Evolutionary conservation across 1,140 invertebrate species (phyloP), one percentile per base, ranked within the genome.

Genomic region (Drosophila albomicans): DNA sequence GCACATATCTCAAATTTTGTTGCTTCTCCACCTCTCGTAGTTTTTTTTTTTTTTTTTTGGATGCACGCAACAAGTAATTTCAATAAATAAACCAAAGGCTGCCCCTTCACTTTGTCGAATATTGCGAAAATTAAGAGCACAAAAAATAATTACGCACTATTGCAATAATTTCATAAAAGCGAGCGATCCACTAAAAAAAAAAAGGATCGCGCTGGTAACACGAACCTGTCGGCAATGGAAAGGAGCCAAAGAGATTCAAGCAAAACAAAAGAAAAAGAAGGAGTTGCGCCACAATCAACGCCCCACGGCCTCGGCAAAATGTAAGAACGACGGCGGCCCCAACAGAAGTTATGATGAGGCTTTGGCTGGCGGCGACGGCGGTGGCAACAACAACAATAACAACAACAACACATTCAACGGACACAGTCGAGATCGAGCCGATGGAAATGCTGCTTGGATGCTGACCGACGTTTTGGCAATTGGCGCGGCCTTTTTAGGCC

Each of bases 61-160:
- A 15, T 11, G 16, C 43, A 51, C 13, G 52, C 63, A 61, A 66
- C 41, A 38, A 30, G 62, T 72, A 80, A 87, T 89, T 84, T 88
- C 71, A 75, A 89, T 88, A 84, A 88, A 78, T 59, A 70, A 69
- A 70, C 38, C 68, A 45, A 15, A 11, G 3, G 49, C 61, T 52
- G 49, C 59, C 66, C 57, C 63, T 71, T 57, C 56, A 69, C 51
- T 77, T 58, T 49, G 7, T 8, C 35, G 59, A 65, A 54, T 30
- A 69, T 52, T 72, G 45, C 66, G 69, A 77, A 88, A 90, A 89
- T 89, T 89, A 89, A 89, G 85, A 89, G 85, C 86, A 90, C 82
- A 90, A 35, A 85, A 91, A 91, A 92, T 92, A 92, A 92, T 92
- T 92, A 92, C 85, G 86, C 87, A 92, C 75, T 91, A 71, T 91